Percentiles rank a stretch among this genome's conserved stretches.
These are phyloP conservation scores for Agonopterix heracliana DNA, from an alignment of 2,888 invertebrate species.

Conservation along the genomic window DNA sequence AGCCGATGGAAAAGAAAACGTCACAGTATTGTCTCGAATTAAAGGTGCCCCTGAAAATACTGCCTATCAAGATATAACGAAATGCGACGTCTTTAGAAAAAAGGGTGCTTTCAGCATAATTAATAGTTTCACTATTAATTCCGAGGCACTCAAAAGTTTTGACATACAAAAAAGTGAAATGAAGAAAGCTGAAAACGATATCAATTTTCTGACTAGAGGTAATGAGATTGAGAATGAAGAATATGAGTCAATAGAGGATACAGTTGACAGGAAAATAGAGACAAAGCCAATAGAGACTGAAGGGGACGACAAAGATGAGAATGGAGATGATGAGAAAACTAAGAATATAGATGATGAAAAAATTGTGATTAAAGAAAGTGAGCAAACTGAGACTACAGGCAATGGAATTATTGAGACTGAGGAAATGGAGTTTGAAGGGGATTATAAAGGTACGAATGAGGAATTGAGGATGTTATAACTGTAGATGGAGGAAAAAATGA, in stretches of 20 bases:
- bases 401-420: background rate
- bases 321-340: constrained; percentile 1
- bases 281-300: too few relatives aligned
- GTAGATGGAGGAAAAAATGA: background rate
- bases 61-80: background rate
- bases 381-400: constrained; percentile 1
- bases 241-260: too few relatives aligned
- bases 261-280: too few relatives aligned
- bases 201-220: too few relatives aligned
- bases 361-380: background rate
- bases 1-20: too few relatives aligned
- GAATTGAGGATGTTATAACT: background rate
- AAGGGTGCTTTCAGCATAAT: too few relatives aligned
- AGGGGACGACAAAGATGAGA: constrained; percentile 1
- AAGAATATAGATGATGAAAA: constrained; percentile 1
- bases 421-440: constrained; percentile 1
- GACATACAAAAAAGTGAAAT: too few relatives aligned
- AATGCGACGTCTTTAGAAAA: background rate
- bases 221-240: too few relatives aligned
- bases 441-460: constrained; percentile 1
- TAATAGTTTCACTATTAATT: too few relatives aligned
- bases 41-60: background rate
- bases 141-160: too few relatives aligned
- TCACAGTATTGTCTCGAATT: background rate
- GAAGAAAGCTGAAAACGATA: too few relatives aligned